Percentiles rank a stretch among this genome's conserved stretches.
Conservation (phyloP, 2,113 vertebrate species). For the Cichladusa arquata region DNA sequence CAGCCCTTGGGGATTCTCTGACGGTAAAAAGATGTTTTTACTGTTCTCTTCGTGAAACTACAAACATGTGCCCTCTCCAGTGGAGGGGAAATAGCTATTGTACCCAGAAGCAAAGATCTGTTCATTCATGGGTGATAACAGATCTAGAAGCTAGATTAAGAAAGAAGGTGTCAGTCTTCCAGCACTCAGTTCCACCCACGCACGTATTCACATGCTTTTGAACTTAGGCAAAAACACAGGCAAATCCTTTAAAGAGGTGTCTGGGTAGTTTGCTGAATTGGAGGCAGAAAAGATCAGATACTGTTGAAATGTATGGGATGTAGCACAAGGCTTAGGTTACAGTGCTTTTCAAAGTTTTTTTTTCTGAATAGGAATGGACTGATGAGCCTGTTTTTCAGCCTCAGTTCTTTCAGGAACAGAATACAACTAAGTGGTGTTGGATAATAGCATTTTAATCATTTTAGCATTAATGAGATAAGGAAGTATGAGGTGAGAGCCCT, state of each 20-base stretch:
- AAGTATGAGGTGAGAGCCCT: neutral
- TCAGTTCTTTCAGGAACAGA: neutral
- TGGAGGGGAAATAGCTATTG: neutral
- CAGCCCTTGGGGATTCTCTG: slow-evolving; percentile 89
- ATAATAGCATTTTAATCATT: neutral
- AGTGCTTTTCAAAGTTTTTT: neutral
- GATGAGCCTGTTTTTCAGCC: neutral
- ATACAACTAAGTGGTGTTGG: neutral
- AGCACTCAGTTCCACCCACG: neutral
- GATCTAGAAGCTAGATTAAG: neutral
- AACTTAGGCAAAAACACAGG: neutral
- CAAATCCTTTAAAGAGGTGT: neutral
- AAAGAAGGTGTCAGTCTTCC: neutral
- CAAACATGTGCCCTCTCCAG: neutral
- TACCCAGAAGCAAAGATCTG: neutral
- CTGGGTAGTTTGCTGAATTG: neutral
- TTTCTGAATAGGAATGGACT: neutral
- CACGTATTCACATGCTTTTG: neutral
- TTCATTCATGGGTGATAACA: neutral
- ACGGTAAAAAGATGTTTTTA: slow-evolving; percentile 78
- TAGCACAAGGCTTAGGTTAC: neutral
- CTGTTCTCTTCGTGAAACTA: neutral
- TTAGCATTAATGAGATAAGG: neutral
- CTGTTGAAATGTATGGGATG: neutral
- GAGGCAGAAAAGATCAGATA: neutral